These are phyloP conservation scores for Bombus breviceps DNA, from an alignment of 1,140 invertebrate species.

Conservation along the genomic window DNA sequence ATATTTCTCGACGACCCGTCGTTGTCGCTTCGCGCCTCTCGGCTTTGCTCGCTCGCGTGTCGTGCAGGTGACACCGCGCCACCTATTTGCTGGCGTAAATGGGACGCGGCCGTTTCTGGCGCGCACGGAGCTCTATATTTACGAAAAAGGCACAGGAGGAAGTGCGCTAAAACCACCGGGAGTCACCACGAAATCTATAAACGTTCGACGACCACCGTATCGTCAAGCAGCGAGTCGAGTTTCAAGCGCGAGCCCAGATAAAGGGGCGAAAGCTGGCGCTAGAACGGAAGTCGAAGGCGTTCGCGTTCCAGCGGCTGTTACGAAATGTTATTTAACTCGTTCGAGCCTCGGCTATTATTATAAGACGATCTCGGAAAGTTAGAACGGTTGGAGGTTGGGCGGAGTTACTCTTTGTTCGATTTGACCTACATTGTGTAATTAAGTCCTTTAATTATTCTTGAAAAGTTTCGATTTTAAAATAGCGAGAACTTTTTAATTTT, in stretches of 20 bases:
- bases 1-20: conserved; percentile 23
- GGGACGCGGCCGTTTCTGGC: background rate
- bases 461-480: background rate
- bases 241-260: conserved; percentile 13
- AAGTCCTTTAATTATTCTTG: background rate
- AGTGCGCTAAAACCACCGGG: background rate
- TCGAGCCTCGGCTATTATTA: background rate
- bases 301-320: background rate
- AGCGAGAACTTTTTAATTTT: too few species aligned
- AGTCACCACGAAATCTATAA: conserved; percentile 2
- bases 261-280: background rate
- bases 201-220: background rate
- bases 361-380: background rate
- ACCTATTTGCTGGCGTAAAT: background rate
- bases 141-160: background rate
- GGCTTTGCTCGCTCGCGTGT: background rate
- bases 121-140: background rate
- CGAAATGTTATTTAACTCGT: conserved; percentile 7
- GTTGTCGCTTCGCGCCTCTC: background rate
- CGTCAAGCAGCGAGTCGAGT: background rate
- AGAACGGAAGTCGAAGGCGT: conserved; percentile 14
- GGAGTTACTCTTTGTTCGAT: background rate
- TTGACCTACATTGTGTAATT: background rate
- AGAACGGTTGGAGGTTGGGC: too few species aligned
- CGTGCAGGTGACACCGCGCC: background rate